A percentile compares a stretch with the other conserved stretches of the same genome.
Evolutionary conservation across 2,888 invertebrate species (phyloP).

Genomic region (Lasioglossum malachurum): DNA sequence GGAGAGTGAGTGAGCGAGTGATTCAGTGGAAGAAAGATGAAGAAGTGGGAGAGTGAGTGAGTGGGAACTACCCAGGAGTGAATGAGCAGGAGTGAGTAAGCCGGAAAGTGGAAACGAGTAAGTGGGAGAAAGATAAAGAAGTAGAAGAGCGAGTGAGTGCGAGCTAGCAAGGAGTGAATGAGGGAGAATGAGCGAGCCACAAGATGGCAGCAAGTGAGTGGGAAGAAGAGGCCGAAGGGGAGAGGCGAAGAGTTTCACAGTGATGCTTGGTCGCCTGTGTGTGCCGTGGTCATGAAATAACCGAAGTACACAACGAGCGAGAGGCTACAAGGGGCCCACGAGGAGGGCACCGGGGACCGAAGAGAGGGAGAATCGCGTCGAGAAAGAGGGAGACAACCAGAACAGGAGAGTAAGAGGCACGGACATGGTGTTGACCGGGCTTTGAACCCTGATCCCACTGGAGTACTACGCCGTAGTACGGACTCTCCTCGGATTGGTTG

Average conservation of each 20-base stretch:
- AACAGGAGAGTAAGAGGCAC: slow-evolving; percentile 64
- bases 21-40: too few species aligned
- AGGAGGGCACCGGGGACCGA: slow-evolving; percentile 15
- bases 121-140: background rate
- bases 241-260: slow-evolving; percentile 31
- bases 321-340: slow-evolving; percentile 17
- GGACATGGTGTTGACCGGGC: slow-evolving; percentile 79
- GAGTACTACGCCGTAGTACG: slow-evolving; percentile 79
- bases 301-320: slow-evolving; percentile 44
- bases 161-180: slow-evolving; percentile 13
- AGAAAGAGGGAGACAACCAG: slow-evolving; percentile 23
- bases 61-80: background rate
- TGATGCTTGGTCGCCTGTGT: slow-evolving; percentile 46
- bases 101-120: background rate
- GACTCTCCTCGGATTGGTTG: slow-evolving; percentile 68
- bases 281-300: slow-evolving; percentile 60
- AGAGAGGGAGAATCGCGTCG: slow-evolving; percentile 18
- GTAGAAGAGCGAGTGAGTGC: background rate
- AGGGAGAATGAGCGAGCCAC: background rate
- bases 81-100: too few species aligned
- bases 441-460: slow-evolving; percentile 79
- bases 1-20: background rate
- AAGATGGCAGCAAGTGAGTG: background rate
- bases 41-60: too few species aligned
- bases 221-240: background rate